Conservation (phyloP, 2,113 vertebrate genomes). For the Nothobranchius furzeri region DNA sequence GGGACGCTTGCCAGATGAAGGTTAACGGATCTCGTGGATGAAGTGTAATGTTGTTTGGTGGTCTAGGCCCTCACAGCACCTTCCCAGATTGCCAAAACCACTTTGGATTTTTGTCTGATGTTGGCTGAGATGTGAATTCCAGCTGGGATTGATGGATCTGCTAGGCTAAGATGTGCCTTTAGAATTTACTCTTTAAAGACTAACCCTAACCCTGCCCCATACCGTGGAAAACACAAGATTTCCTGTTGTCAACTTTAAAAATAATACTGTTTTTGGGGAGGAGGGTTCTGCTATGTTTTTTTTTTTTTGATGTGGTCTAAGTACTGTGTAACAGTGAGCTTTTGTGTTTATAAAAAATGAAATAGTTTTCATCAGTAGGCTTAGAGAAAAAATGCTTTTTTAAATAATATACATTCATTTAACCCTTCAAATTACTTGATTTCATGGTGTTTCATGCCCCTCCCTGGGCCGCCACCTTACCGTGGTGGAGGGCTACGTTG, state of each 20-base stretch:
- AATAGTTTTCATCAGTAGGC: too few relatives aligned
- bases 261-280: constrained; percentile 20
- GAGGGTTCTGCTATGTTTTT: not conserved
- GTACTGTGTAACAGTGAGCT: too few relatives aligned
- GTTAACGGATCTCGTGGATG: constrained; percentile 51
- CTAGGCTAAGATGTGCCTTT: constrained; percentile 44
- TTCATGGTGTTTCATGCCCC: too few relatives aligned
- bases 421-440: too few relatives aligned
- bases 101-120: constrained; percentile 51
- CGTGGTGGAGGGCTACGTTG: too few relatives aligned
- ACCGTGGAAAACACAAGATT: constrained; percentile 49
- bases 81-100: constrained; percentile 49
- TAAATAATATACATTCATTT: too few relatives aligned
- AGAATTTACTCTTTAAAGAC: constrained; percentile 34
- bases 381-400: too few relatives aligned
- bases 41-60: constrained; percentile 55
- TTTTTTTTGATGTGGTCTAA: too few relatives aligned
- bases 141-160: constrained; percentile 47
- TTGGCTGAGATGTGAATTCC: constrained; percentile 50
- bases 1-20: constrained; percentile 36
- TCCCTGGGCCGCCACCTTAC: too few relatives aligned
- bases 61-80: constrained; percentile 55
- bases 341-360: too few relatives aligned
- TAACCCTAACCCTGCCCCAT: not conserved
- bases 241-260: constrained; percentile 27